phyloP scores from a whole-genome alignment of 2,888 invertebrate genomes.

The Flexamia atlantica region DNA sequence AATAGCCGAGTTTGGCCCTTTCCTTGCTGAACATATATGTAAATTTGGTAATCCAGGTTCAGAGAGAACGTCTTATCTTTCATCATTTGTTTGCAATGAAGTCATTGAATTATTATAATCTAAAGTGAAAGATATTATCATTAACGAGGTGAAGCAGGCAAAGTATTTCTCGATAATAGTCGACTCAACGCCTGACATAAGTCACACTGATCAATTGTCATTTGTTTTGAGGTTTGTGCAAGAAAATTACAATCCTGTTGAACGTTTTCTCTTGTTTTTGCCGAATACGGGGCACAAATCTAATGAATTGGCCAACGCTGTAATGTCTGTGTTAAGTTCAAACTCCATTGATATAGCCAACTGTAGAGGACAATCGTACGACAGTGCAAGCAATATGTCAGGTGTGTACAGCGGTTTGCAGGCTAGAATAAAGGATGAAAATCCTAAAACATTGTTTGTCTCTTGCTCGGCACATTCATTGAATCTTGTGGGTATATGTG shows the following conservation, averaged over 20 bases:
- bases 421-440: slow-evolving; percentile 50
- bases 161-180: slow-evolving; percentile 57
- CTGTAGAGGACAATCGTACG: slow-evolving; percentile 71
- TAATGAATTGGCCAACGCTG: slow-evolving; percentile 44
- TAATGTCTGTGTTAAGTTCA: slow-evolving; percentile 40
- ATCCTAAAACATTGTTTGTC: slow-evolving; percentile 47
- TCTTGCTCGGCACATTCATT: slow-evolving; percentile 48
- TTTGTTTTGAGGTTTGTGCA: slow-evolving; percentile 58
- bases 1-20: slow-evolving; percentile 61
- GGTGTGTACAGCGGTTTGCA: slow-evolving; percentile 59
- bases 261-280: slow-evolving; percentile 60
- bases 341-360: slow-evolving; percentile 61
- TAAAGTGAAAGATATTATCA: slow-evolving; percentile 54
- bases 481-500: slow-evolving; percentile 59
- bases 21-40: slow-evolving; percentile 49
- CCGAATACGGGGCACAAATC: slow-evolving; percentile 58
- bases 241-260: slow-evolving; percentile 59
- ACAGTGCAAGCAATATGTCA: slow-evolving; percentile 68
- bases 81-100: slow-evolving; percentile 57
- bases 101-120: slow-evolving; percentile 49
- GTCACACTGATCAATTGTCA: slow-evolving; percentile 61
- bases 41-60: slow-evolving; percentile 60
- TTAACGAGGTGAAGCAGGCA: slow-evolving; percentile 56
- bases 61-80: slow-evolving; percentile 57
- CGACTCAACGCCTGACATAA: slow-evolving; percentile 51